Evolutionary conservation across 2,888 invertebrate species (phyloP).

Genomic region (Lasioglossum vierecki): DNA sequence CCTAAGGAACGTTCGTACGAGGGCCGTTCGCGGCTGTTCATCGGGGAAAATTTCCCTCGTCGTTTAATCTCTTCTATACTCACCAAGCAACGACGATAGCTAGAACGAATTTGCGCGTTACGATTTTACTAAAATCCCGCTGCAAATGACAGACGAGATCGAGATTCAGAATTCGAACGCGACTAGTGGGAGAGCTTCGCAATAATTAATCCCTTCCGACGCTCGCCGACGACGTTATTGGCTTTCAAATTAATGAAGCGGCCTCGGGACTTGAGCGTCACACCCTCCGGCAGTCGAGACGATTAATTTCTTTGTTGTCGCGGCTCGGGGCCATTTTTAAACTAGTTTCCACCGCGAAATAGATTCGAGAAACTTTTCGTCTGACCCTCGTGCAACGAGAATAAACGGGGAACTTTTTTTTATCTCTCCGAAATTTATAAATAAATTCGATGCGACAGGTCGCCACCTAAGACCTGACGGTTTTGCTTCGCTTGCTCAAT

Average conservation of each 20-base stretch:
- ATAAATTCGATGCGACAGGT: not conserved
- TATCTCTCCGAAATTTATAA: slow-evolving; percentile 1
- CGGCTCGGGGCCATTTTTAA: not conserved
- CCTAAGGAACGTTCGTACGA: not conserved
- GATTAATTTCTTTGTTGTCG: not conserved
- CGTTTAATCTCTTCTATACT: not conserved
- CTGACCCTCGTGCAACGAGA: not conserved
- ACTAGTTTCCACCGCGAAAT: not conserved
- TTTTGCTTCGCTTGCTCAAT: not conserved
- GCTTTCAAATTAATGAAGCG: not conserved
- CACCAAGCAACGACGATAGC: not conserved
- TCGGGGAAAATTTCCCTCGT: not conserved
- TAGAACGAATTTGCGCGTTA: not conserved
- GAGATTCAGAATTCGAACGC: not conserved
- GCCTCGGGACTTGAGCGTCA: not conserved
- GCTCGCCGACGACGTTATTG: not conserved
- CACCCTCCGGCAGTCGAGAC: not conserved
- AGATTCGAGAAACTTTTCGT: not conserved
- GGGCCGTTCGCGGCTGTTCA: not conserved
- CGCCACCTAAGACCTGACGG: not conserved
- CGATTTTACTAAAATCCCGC: not conserved
- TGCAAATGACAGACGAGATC: not conserved
- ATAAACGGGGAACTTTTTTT: not conserved
- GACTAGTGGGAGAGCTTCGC: not conserved
- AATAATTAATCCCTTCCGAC: not conserved